Conservation (phyloP, 2,797 vertebrate genomes). For the Rhyacichthys aspro region DNA sequence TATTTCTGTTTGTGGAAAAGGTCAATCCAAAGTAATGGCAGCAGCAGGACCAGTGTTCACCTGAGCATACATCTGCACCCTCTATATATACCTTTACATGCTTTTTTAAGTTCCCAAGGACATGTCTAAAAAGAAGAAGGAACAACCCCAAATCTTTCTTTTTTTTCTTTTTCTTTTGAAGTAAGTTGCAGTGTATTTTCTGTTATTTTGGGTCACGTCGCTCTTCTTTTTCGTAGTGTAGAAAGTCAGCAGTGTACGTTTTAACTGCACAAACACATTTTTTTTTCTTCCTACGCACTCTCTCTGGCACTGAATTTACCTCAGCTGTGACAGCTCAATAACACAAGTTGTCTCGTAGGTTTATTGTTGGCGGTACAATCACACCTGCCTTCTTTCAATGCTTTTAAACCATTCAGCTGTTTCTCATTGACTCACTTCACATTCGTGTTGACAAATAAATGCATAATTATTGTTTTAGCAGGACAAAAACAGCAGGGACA, state of each 20-base stretch:
- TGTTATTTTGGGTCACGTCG: conserved; percentile 1
- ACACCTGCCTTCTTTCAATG: conserved; percentile 33
- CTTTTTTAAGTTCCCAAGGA: not conserved
- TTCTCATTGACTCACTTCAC: conserved; percentile 24
- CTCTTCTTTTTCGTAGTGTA: conserved; percentile 33
- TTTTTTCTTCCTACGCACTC: conserved; percentile 22
- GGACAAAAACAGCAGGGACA: no score
- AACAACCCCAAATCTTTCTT: not conserved
- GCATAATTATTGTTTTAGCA: no score
- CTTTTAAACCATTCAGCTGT: conserved; percentile 33
- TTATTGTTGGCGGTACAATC: conserved; percentile 48
- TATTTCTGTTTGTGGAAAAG: conserved; percentile 1
- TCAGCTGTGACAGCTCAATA: conserved; percentile 57
- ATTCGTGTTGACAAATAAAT: no score
- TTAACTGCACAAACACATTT: conserved; percentile 25
- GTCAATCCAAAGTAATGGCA: not conserved
- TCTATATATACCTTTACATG: not conserved
- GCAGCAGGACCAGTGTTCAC: not conserved
- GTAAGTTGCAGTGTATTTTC: conserved; percentile 15
- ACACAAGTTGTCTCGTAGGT: conserved; percentile 48
- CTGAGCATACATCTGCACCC: not conserved
- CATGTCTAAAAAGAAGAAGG: no score
- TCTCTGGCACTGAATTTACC: conserved; percentile 35
- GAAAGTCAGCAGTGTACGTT: conserved; percentile 22
- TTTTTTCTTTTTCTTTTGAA: not conserved